phyloP scores from a whole-genome alignment of 2,888 invertebrate species.

The Stegophylla sp. region DNA sequence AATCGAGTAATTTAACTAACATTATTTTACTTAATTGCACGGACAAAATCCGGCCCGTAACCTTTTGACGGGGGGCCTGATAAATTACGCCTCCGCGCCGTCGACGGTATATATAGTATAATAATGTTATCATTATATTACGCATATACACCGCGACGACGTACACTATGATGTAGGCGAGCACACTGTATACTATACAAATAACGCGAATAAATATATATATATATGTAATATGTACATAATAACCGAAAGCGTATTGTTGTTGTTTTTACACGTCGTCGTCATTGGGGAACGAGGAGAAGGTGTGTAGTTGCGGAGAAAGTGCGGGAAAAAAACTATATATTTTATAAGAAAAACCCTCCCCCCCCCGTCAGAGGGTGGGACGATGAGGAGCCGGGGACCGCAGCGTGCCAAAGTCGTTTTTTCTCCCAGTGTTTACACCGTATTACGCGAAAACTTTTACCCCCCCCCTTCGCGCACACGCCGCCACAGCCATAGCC shows the following conservation, averaged over 20 bases:
- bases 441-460: not conserved
- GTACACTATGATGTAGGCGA: too few species aligned
- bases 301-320: too few species aligned
- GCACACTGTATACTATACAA: too few species aligned
- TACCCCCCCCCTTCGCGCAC: not conserved
- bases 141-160: too few species aligned
- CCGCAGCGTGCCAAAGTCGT: not conserved
- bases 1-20: slow-evolving; percentile 57
- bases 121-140: not conserved
- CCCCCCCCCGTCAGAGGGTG: not conserved
- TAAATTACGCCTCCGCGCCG: slow-evolving; percentile 35
- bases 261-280: slow-evolving; percentile 24
- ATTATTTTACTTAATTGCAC: slow-evolving; percentile 58
- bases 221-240: not conserved
- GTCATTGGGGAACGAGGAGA: too few species aligned
- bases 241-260: not conserved
- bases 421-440: not conserved
- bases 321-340: too few species aligned
- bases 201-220: too few species aligned
- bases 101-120: not conserved
- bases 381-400: not conserved
- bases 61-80: slow-evolving; percentile 40
- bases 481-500: not conserved
- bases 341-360: not conserved
- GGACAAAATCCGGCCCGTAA: slow-evolving; percentile 47